Base-by-base conservation (phyloP, 2,113 vertebrate genomes). In the Anseranas semipalmata region DNA sequence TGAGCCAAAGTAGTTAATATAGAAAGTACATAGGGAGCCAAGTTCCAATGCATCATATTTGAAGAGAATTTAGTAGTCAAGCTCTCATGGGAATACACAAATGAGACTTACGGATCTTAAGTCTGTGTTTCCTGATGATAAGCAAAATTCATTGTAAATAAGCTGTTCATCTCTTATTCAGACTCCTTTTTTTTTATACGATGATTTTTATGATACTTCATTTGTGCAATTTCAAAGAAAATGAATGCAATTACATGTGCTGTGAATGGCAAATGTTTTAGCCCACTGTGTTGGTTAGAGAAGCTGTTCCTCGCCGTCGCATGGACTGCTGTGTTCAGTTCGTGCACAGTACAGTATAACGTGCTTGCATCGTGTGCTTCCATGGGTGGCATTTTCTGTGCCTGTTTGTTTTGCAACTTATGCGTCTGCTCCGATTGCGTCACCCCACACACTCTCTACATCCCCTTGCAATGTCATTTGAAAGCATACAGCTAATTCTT, bases 281-380 rank as follows among this genome's bases (percentile, higher is more conserved):
- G 22, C 48, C 45, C 13, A 5, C 48, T 46, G 43, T 66, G 46
- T 22, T n/a, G 35, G 59, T 83, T 48, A 41, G 78, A 85, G 74
- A 66, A 87, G 58, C 75, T 53, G 21, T 72, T 86, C 30, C 46
- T 65, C 2, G 0, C 81, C 55, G 21, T 30, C 83, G 63, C 12
- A 4, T 8, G n/a, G 27, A 21, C 30, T 10, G 63, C 74, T 60
- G 46, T 33, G 81, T 52, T 86, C n/a, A 17, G 30, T 13, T 74
- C 35, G 8, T 1, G 4, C 3, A 2, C 60, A 56, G 63, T 21
- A 19, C 46, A 8, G 7, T 1, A 1, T 19, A 3, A 78, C 4
- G 6, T 24, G 33, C 30, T 63, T 21, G 19, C 2, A 8, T 77
- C 60, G 0, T 33, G 28, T 59, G 80, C n/a, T 55, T 66, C 59